These are phyloP conservation scores for Onychomys torridus DNA, from an alignment of 2,797 vertebrate species.

Conservation along the genomic window DNA sequence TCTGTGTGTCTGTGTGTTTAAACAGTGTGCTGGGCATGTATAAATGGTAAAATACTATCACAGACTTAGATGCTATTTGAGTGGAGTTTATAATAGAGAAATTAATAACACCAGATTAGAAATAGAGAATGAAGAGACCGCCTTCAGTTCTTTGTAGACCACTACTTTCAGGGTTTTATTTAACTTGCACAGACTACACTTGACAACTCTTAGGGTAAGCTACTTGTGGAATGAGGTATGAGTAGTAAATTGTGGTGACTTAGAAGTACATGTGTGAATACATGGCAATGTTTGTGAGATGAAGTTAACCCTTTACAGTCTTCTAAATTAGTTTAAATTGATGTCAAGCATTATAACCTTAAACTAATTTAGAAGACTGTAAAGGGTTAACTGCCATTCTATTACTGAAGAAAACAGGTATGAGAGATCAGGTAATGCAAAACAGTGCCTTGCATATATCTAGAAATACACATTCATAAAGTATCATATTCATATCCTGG, in stretches of 20 bases:
- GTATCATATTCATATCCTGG: neutral
- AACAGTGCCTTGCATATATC: constrained; percentile 22
- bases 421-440: neutral
- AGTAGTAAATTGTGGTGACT: neutral
- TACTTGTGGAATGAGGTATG: neutral
- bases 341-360: neutral
- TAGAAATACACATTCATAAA: constrained; percentile 8
- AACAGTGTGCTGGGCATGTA: neutral
- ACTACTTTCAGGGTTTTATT: constrained; percentile 31
- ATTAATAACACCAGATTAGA: constrained; percentile 31
- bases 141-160: constrained; percentile 4
- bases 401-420: constrained; percentile 27
- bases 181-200: neutral
- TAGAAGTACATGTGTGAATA: neutral
- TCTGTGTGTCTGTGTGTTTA: neutral
- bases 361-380: neutral
- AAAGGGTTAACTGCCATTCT: neutral
- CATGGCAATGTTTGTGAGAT: constrained; percentile 36
- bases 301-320: too few species aligned
- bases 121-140: constrained; percentile 10
- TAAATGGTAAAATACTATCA: constrained; percentile 7
- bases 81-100: constrained; percentile 32
- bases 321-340: too few species aligned
- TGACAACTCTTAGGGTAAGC: neutral
- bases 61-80: constrained; percentile 13